These are phyloP conservation scores for Glaucidium brasilianum DNA, from an alignment of 2,113 vertebrate genomes.

Conservation along the genomic window DNA sequence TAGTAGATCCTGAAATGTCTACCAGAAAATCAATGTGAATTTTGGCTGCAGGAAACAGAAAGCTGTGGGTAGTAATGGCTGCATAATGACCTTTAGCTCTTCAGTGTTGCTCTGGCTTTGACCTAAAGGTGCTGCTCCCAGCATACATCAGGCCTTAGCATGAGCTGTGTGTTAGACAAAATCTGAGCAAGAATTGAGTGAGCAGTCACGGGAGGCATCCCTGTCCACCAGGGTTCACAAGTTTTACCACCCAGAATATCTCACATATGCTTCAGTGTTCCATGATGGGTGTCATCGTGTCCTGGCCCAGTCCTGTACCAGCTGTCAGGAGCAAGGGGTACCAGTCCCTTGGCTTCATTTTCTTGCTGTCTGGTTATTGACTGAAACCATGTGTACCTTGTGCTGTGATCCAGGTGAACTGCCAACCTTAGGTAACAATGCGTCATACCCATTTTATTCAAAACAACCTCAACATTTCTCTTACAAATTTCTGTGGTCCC, in stretches of 20 bases:
- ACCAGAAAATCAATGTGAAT: neutral
- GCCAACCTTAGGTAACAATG: neutral
- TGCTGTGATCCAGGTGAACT: neutral
- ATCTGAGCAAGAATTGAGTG: neutral
- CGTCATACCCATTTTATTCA: neutral
- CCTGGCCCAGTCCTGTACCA: neutral
- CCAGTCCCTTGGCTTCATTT: neutral
- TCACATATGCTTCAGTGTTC: neutral
- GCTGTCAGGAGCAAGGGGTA: neutral
- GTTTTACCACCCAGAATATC: neutral
- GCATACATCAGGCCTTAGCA: neutral
- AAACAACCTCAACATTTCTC: neutral
- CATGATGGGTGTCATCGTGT: neutral
- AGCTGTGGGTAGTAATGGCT: neutral
- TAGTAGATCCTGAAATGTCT: neutral
- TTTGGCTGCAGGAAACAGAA: neutral
- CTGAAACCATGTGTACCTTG: neutral
- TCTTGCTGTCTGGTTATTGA: neutral
- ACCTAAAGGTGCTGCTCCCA: neutral
- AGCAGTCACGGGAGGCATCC: neutral
- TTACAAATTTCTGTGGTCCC: neutral
- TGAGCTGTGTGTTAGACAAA: neutral
- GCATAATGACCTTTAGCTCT: neutral
- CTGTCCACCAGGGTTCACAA: neutral
- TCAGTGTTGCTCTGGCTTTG: neutral